These are phyloP conservation scores for Pocillopora verrucosa DNA, from an alignment of 64 coral and sea anemone genomes.

Conservation along the genomic window DNA sequence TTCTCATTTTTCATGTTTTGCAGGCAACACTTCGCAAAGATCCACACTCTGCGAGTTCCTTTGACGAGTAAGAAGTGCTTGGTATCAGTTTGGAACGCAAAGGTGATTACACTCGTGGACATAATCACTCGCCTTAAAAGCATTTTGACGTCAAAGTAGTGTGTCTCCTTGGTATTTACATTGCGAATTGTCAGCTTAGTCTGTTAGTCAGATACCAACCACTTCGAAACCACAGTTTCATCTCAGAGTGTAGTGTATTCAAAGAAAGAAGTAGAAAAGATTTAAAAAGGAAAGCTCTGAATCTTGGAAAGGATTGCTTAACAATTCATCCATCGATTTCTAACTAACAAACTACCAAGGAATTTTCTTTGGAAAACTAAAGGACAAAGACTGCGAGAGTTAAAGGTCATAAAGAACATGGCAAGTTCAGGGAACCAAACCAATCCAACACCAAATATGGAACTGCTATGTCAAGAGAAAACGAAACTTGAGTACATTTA, in stretches of 20 bases:
- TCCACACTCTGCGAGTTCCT: background rate
- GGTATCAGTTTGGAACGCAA: background rate
- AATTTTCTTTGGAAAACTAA: too few species aligned
- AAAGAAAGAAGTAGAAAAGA: too few species aligned
- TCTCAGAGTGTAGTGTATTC: too few species aligned
- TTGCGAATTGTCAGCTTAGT: background rate
- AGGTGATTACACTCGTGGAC: background rate
- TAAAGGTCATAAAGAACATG: background rate
- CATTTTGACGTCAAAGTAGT: background rate
- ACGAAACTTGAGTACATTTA: conserved; percentile 25
- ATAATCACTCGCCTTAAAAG: conserved; percentile 13
- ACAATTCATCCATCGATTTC: too few species aligned
- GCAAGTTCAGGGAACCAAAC: background rate
- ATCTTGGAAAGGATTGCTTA: too few species aligned
- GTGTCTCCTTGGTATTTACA: background rate
- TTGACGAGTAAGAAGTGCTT: background rate
- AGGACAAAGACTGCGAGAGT: too few species aligned
- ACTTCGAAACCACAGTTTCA: too few species aligned
- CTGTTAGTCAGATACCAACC: background rate
- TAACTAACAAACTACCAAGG: too few species aligned
- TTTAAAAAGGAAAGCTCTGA: too few species aligned
- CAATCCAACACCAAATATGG: background rate
- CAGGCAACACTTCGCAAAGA: background rate
- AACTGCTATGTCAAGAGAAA: background rate
- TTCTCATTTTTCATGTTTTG: conserved; percentile 1